These are phyloP conservation scores for Cuniculus paca DNA, from an alignment of 2,797 vertebrate genomes.

Conservation along the genomic window DNA sequence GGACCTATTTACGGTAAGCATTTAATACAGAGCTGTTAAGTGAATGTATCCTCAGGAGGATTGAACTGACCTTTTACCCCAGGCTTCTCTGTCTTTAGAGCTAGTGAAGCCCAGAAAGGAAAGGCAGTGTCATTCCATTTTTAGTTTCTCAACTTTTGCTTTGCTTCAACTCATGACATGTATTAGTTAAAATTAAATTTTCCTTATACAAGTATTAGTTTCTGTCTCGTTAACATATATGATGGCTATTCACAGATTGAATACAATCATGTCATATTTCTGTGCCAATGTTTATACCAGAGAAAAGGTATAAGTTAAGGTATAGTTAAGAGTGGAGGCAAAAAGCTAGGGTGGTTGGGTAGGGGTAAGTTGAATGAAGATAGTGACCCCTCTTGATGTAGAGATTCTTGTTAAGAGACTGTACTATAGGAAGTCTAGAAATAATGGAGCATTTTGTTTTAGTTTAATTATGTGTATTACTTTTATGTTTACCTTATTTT, in stretches of 20 bases:
- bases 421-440: background rate
- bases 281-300: background rate
- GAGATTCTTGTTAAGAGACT: background rate
- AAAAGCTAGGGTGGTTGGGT: background rate
- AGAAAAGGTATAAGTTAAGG: background rate
- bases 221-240: background rate
- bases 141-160: background rate
- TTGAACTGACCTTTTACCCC: background rate
- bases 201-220: slow-evolving; percentile 5
- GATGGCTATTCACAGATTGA: background rate
- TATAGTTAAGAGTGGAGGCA: background rate
- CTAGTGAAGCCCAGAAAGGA: background rate
- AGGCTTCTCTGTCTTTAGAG: background rate
- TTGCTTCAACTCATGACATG: background rate
- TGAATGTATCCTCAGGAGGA: background rate
- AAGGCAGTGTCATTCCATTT: background rate
- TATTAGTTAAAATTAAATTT: background rate
- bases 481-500: background rate
- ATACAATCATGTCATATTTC: background rate
- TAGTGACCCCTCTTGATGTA: background rate
- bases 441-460: background rate
- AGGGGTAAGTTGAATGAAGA: background rate
- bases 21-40: background rate
- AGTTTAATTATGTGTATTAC: background rate
- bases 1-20: background rate